Evolutionary conservation across 35 echinoderm and acorn worm genomes (phyloP).

Genomic region (Heliocidaris erythrogramma): DNA sequence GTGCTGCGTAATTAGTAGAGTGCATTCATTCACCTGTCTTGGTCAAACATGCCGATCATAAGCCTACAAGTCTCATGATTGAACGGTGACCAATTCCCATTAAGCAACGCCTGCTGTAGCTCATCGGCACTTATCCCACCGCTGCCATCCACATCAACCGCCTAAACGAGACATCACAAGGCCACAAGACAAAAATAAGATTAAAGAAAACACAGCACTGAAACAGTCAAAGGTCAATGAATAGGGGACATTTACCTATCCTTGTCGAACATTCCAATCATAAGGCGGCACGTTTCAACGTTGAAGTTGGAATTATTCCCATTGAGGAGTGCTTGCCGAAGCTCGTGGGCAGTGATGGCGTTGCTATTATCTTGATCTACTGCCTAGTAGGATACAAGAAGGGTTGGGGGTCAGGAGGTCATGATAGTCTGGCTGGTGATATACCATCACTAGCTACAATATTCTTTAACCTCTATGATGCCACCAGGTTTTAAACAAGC

Average conservation of each 20-base stretch:
- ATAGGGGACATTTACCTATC: conserved; percentile 52
- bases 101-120: conserved; percentile 78
- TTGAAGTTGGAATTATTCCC: conserved; percentile 73
- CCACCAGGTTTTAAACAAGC: neutral
- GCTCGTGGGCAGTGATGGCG: conserved; percentile 67
- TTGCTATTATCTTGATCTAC: conserved; percentile 65
- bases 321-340: conserved; percentile 67
- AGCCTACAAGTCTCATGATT: conserved; percentile 96
- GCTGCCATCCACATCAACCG: conserved; percentile 87
- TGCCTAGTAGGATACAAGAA: conserved; percentile 57
- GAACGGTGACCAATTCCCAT: conserved; percentile 91
- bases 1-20: no score
- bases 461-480: neutral
- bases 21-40: conserved; percentile 71
- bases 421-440: neutral
- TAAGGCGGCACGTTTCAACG: conserved; percentile 62
- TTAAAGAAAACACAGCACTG: neutral
- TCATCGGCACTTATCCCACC: conserved; percentile 75
- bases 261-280: conserved; percentile 65
- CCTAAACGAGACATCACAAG: conserved; percentile 49
- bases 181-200: conserved; percentile 14
- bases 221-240: neutral
- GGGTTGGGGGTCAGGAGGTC: neutral
- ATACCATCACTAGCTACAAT: neutral
- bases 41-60: conserved; percentile 99